Evolutionary conservation across 2,888 invertebrate species (phyloP), one percentile per base, ranked within the genome.

Genomic region (Drosophila peninsularis): DNA sequence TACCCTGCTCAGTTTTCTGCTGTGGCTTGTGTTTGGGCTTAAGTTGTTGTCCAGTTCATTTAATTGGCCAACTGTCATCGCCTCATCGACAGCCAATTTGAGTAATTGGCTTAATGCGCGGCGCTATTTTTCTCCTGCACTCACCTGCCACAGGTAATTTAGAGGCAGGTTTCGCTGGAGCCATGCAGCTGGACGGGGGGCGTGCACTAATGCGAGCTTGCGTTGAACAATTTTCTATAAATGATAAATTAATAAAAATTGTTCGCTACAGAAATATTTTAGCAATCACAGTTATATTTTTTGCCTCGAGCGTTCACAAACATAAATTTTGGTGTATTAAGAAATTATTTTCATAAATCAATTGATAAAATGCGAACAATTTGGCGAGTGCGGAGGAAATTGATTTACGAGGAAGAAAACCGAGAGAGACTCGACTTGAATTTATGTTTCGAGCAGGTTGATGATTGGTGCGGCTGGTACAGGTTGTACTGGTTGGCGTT

Each of bases 401-500:
- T 75, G 75, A 64, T 68, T 57, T 27, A 63, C 24, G 27, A 32
- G 17, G 30, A 58, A 42, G 53, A 56, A 42, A 45, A 27, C 17
- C 34, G 17, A 32, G 0, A 1, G 7, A 32, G 21, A 30, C 9
- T 32, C 17, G 24, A 34, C 1, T 11, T 19, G 14, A 49, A 49
- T 56, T 45, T 27, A 61, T 19, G 62, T 37, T 6, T 9, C 30
- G 19, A 37, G 52, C 32, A 24, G 47, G 30, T 30, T 30, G 21
- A 5, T 32, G 36, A 44, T 44, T 24, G 27, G 2, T n/a, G 45
- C 5, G 45, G n/a, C 14, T 27, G 30, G 36, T 78, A 75, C 75
- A 69, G 79, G 75, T 75, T 75, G 75, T 58, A 75, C 75, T 75
- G 75, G 75, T 75, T 78, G 44, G 37, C 70, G 84, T 84, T 84